Percentiles rank a stretch among this genome's conserved stretches.
Evolutionary conservation across 2,888 invertebrate genomes (phyloP).

Genomic region (Zaprionus obscuricornis): DNA sequence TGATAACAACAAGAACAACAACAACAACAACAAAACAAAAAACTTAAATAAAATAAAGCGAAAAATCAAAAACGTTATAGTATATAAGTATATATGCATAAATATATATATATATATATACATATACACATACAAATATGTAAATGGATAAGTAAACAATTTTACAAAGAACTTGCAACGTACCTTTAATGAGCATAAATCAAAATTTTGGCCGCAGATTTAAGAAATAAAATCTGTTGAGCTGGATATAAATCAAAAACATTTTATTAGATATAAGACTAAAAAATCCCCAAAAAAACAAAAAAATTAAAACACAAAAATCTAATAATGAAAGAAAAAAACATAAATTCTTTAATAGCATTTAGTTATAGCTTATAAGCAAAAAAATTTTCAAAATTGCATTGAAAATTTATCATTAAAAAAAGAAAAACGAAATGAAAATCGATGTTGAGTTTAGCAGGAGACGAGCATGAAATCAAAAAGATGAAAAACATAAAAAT

Average conservation of each 20-base stretch:
- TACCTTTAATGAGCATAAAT: conserved; percentile 81
- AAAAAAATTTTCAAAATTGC: conserved; percentile 38
- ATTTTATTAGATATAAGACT: conserved; percentile 70
- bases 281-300: conserved; percentile 26
- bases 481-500: conserved; percentile 39
- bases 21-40: conserved; percentile 21
- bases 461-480: conserved; percentile 60
- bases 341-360: conserved; percentile 51
- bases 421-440: conserved; percentile 12
- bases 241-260: conserved; percentile 73
- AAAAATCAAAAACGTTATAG: too few species aligned
- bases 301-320: conserved; percentile 33
- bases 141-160: conserved; percentile 58
- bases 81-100: too few species aligned
- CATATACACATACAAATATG: conserved; percentile 7
- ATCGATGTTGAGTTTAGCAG: conserved; percentile 55
- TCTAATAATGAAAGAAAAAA: conserved; percentile 28
- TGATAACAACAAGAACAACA: conserved; percentile 23
- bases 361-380: conserved; percentile 56
- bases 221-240: conserved; percentile 54
- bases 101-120: conserved; percentile 36
- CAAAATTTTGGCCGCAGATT: conserved; percentile 77
- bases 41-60: conserved; percentile 17
- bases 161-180: conserved; percentile 67
- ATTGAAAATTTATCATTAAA: conserved; percentile 57